Base-by-base conservation (phyloP, 2,888 invertebrate species). In the Pelosia muscerda region DNA sequence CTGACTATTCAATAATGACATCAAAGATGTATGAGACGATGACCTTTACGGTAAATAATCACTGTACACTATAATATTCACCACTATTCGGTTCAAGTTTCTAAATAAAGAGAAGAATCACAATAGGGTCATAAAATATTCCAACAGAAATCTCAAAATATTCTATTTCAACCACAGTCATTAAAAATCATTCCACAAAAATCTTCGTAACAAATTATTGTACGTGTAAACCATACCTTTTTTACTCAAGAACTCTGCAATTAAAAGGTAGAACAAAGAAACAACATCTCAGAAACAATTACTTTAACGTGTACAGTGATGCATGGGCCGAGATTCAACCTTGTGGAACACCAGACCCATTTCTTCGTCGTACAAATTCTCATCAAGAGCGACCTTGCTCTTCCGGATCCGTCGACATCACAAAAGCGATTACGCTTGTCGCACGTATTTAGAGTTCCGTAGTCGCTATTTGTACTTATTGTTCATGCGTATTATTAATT, bases 381-480 rank as follows among this genome's bases (percentile, higher is more conserved):
- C 79, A 76, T 75, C 73, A 71, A 78, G 26, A 69, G 65, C 80
- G 86, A 81, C 87, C 86, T 87, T 87, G 86, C 84, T 81, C 87
- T 87, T 87, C 87, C 87, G 87, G 80, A 86, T 84, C 82, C 86
- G 84, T 82, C 75, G 77, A 75, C 82, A 74, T 81, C 82, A 84
- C 77, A 78, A 81, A 81, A 67, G 57, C 72, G 68, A 81, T 84
- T 77, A 82, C 77, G 77, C 79, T 78, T 81, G 77, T 78, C 78
- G 75, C 80, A 73, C 68, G 68, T 69, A 55, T 74, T 79, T 82
- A 65, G 84, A 77, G 83, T 78, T 74, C 83, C 65, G 61, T 68
- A 28, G 26, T 13, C 28, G 19, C 8, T 22, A 38, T 53, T 65
- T 19, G 23, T 68, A 28, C 8, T 9, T 11, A 22, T 6, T 34